Conservation (phyloP, 1,140 invertebrate genomes). For the Papilio xuthus region DNA sequence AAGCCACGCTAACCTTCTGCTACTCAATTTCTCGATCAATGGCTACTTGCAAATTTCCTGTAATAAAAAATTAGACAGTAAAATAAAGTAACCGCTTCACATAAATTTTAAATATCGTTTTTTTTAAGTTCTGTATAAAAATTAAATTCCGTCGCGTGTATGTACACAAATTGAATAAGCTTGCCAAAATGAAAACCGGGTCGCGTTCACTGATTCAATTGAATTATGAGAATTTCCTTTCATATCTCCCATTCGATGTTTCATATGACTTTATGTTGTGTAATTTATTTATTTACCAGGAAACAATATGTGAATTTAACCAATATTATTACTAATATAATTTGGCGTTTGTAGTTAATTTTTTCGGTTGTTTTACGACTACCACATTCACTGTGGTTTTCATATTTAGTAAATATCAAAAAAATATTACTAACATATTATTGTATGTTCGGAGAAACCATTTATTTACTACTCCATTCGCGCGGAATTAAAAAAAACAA, state of each 20-base stretch:
- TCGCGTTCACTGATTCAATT: conserved; percentile 13
- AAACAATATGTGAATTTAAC: conserved; percentile 10
- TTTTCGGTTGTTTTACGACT: background rate
- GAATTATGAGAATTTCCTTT: conserved; percentile 18
- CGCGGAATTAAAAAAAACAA: too few relatives aligned
- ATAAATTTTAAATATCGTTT: background rate
- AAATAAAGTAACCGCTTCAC: too few relatives aligned
- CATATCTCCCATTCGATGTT: conserved; percentile 4
- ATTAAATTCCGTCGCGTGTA: background rate
- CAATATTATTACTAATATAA: background rate
- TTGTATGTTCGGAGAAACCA: too few relatives aligned
- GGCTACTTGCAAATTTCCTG: too few relatives aligned
- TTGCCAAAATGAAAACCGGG: conserved; percentile 19
- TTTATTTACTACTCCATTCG: too few relatives aligned
- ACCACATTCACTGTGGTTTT: background rate
- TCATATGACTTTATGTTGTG: background rate
- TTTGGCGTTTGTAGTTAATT: background rate
- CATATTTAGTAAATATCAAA: too few relatives aligned
- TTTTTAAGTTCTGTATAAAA: background rate
- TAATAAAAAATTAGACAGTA: too few relatives aligned
- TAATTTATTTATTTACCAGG: background rate
- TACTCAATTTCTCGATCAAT: too few relatives aligned
- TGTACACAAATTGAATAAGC: background rate
- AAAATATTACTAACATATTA: too few relatives aligned
- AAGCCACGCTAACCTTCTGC: too few relatives aligned